Base-by-base conservation (phyloP, 2,113 vertebrate genomes). In the Arvicanthis niloticus region DNA sequence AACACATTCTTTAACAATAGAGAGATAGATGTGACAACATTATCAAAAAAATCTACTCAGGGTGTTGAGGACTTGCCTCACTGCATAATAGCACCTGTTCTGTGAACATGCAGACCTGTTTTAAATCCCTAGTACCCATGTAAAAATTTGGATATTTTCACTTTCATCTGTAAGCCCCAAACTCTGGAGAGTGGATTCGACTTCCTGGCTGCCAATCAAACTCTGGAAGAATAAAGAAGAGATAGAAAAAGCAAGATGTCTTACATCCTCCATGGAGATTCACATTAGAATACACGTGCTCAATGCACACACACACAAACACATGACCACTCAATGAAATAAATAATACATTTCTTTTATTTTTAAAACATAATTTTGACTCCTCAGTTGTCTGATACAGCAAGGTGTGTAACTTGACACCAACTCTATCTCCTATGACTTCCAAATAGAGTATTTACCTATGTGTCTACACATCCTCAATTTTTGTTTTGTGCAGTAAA, bases 171-270 rank as follows among this genome's bases (percentile, higher is more conserved):
- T 29, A 17, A 62, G 13, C 15, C 24, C 7, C 8, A 42, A 5
- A 60, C n/a, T 10, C 24, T 40, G n/a, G 58, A 84, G 56, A 37
- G 16, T 84, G n/a, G n/a, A 15, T 0, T 42, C 37, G 3, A 2
- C 22, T 82, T 82, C 1, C 34, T 13, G 34, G 34, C 17, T n/a
- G 17, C 17, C 9, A 81, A 22, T 12, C 9, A 5, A 58, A 37
- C 51, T 81, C 21, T 5, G 4, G 10, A 16, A 40, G 13, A 31
- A 19, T 42, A 31, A 31, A 62, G 9, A 65, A 45, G 16, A 45
- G 8, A 31, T 8, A 19, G 1, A 29, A 7, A 42, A 12, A 42
- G 15, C 4, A 1, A 62, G 24, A 58, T 1, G 7, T 26, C n/a
- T 40, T 11, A 40, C 21, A 60, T 26, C 37, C 22, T 60, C 22